A percentile compares a stretch with the other conserved stretches of the same genome.
Conservation (phyloP, 2,797 vertebrate genomes). For the Acanthurus tractus region DNA sequence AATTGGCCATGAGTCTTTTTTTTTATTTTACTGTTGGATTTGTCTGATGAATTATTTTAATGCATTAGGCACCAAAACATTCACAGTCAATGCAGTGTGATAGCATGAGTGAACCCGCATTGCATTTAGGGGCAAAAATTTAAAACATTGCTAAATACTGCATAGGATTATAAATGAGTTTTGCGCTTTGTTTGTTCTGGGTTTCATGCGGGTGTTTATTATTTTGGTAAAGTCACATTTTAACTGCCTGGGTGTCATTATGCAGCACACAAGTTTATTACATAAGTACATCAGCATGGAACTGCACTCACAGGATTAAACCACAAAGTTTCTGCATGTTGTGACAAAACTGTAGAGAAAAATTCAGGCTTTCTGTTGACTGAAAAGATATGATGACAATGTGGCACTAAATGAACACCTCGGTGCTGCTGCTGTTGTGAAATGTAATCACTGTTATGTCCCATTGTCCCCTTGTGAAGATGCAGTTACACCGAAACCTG, state of each 20-base stretch:
- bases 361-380: not conserved
- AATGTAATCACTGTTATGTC: not conserved
- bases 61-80: no score
- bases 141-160: not conserved
- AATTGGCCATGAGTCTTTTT: not conserved
- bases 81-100: not conserved
- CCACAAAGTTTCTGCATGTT: not conserved
- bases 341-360: not conserved
- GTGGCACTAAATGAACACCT: not conserved
- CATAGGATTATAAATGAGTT: not conserved
- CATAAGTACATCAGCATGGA: not conserved
- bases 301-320: not conserved
- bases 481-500: conserved; percentile 23
- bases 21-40: not conserved
- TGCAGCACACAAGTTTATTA: not conserved
- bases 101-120: not conserved
- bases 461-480: not conserved
- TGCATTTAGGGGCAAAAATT: not conserved
- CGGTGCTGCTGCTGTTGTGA: not conserved
- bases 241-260: not conserved
- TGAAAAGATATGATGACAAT: not conserved
- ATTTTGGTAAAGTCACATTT: not conserved
- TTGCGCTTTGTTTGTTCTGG: not conserved
- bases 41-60: not conserved
- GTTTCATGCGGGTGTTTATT: not conserved